Evolutionary conservation across 1,140 invertebrate species (phyloP), one percentile per base, ranked within the genome.

Genomic region (Macrotrachela quadricornifera): DNA sequence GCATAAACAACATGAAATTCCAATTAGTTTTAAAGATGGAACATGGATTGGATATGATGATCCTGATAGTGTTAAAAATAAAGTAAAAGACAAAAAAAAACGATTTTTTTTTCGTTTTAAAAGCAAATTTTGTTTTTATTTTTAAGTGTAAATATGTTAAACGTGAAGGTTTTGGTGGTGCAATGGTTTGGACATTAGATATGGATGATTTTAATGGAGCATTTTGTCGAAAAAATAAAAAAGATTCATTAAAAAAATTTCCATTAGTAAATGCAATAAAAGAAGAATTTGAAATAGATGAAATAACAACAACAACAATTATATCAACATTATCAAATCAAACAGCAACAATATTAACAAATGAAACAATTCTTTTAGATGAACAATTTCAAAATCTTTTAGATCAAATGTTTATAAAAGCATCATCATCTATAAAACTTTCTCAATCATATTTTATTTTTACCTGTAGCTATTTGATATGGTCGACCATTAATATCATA

Each of bases 131-230:
- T 30, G 21, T 30, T 30, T 30, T 2, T 30, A 30, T 30, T 30
- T n/a, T 30, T 2, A 30, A 30, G 21, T 30, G 21, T 30, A 30
- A 78, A 18, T 96, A 85, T 84, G 74, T 94, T 39, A 86, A 86
- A 61, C 77, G 81, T 43, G 81, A 81, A 50, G 80, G 80, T 14
- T 90, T 81, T 61, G 88, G 80, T 21, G 91, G 91, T 10, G 86
- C 86, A 18, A 92, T 94, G 85, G 81, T 88, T 0, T 95, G 88
- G 90, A 87, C 85, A 0, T 74, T 94, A 0, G 87, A 94, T 61
- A 87, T 94, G 82, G 90, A 95, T 61, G 88, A 95, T 67, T 94
- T 91, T 71, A 73, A 76, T 55, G 86, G 85, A 17, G 75, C 76
- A 16, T 53, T 54, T 53, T 30, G 21, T 30, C 21, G 21, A 30